Conservation (phyloP, 2,888 invertebrate genomes). For the Copidosoma aretas region DNA sequence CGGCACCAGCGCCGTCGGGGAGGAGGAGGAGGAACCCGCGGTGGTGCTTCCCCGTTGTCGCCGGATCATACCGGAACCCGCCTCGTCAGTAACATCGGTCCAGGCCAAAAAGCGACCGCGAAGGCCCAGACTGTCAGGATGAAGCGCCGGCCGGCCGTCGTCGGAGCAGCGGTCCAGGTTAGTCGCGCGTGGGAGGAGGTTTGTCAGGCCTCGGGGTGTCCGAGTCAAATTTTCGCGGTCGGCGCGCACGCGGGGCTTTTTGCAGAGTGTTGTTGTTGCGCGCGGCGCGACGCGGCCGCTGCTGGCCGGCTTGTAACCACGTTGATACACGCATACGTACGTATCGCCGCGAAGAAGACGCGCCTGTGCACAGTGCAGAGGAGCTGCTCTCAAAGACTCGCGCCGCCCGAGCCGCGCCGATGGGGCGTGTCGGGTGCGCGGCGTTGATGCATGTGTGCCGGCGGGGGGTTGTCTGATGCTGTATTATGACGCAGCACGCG, state of each 20-base stretch:
- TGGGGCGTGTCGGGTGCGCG: constrained; percentile 2
- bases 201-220: neutral
- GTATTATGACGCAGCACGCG: too few relatives aligned
- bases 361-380: constrained; percentile 32
- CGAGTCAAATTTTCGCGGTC: constrained; percentile 39
- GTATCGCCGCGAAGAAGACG: constrained; percentile 22
- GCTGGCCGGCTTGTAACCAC: too few relatives aligned
- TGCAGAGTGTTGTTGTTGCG: constrained; percentile 11
- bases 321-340: neutral
- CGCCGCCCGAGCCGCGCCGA: neutral
- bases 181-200: neutral
- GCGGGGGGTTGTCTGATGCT: too few relatives aligned
- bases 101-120: constrained; percentile 3
- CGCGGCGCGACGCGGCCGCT: too few relatives aligned
- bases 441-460: neutral
- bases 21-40: neutral
- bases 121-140: neutral
- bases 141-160: neutral
- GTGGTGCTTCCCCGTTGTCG: too few relatives aligned
- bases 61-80: too few relatives aligned
- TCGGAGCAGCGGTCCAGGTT: too few relatives aligned
- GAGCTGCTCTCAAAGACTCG: too few relatives aligned
- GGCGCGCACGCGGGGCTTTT: neutral
- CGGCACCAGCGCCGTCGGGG: neutral
- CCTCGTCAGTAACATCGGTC: too few relatives aligned